phyloP scores from a whole-genome alignment of 2,113 vertebrate genomes.

The Callipepla squamata region DNA sequence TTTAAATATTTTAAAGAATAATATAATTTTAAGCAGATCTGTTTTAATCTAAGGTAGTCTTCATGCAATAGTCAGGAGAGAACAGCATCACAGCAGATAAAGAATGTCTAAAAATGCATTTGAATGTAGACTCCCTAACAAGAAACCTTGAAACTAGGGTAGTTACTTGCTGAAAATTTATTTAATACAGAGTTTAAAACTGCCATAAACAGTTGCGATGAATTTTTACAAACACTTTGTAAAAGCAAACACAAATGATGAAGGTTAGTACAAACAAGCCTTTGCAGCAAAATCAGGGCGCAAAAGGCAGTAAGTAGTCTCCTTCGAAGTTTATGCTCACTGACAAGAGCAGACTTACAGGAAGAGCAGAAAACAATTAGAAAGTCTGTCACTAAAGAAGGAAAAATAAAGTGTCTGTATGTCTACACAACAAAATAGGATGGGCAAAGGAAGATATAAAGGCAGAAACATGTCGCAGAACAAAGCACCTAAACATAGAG shows the following conservation, averaged over 20 bases:
- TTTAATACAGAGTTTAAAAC: not conserved
- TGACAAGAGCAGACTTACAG: not conserved
- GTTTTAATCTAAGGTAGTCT: not conserved
- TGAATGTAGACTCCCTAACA: not conserved
- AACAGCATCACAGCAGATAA: not conserved
- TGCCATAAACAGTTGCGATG: not conserved
- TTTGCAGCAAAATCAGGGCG: not conserved
- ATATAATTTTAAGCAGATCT: not conserved
- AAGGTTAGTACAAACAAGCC: not conserved
- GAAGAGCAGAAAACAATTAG: not conserved
- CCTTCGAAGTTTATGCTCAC: not conserved
- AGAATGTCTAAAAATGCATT: not conserved
- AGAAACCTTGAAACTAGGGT: not conserved
- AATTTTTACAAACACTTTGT: not conserved
- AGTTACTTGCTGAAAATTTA: not conserved
- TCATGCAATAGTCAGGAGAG: not conserved
- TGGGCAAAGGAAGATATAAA: not conserved
- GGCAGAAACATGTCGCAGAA: not conserved
- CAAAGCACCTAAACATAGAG: not conserved
- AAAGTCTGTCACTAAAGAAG: not conserved
- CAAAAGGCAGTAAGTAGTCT: not conserved
- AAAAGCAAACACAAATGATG: slow-evolving; percentile 8
- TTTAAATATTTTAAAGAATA: not conserved
- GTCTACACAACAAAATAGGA: not conserved
- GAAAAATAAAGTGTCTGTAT: not conserved